Evolutionary conservation across 2,797 vertebrate genomes (phyloP), one percentile per base, ranked within the genome.

Genomic region (Melopsittacus undulatus): DNA sequence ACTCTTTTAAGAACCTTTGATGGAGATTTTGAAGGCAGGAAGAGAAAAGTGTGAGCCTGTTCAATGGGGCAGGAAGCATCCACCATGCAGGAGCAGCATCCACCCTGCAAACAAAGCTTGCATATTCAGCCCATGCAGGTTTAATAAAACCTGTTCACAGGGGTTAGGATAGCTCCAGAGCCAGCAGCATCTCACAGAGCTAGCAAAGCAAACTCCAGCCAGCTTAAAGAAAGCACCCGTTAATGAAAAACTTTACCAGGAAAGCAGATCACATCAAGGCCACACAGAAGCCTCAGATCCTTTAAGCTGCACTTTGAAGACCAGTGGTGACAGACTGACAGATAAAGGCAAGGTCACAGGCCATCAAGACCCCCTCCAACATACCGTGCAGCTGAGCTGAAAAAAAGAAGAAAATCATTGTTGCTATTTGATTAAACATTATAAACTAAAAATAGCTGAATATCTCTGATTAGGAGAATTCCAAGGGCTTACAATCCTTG

Each of bases 341-440:
- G 95, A 97, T 94, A 92, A 94, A 97, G 98, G 98, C 98, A 98
- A 98, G 98, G 98, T 98, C 98, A 98, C 96, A 69, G 97, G 97
- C 98, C 97, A 94, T 91, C 81, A 40, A 97, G 96, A 97, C 98
- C 98, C 96, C 91, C 48, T 68, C 91, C 79, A 93, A 94, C 87
- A 83, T 42, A 89, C 78, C 23, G 54, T 90, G 96, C 96, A 96
- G 93, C 91, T 96, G 97, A 97, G 94, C 91, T 96, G 91, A 57
- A 86, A 92, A 95, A 92, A 91, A 96, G 95, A 96, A 87, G 97
- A 95, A 97, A 96, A 97, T 98, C 98, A 98, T 98, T 98, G 97
- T 82, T 96, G 97, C 98, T 98, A 98, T 98, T 98, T 98, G 98
- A 98, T 98, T 98, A 98, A 94, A 96, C 98, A 98, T 84, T 95